Conservation (phyloP, 92 coral and sea anemone species). For the Actinernus sp. region DNA sequence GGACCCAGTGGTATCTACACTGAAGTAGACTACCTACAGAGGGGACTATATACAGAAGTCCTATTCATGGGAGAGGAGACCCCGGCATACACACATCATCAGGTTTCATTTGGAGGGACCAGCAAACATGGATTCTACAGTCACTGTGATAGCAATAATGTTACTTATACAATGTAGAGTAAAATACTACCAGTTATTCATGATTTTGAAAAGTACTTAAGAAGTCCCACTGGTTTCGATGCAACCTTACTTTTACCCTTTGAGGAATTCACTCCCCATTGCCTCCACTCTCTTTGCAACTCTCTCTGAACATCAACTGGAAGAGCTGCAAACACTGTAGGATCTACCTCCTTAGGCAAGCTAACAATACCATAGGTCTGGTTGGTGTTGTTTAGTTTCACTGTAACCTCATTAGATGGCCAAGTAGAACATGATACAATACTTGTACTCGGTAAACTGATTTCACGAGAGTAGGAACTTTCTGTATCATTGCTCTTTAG, state of each 20-base stretch:
- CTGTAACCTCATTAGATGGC: neutral
- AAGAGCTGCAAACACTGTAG: slow-evolving; percentile 60
- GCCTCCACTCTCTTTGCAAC: slow-evolving; percentile 53
- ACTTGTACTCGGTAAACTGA: too few species aligned
- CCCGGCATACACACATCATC: too few species aligned
- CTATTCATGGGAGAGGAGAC: too few species aligned
- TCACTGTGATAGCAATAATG: too few species aligned
- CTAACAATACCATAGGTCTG: neutral
- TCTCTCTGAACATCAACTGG: slow-evolving; percentile 83
- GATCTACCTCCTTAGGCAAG: slow-evolving; percentile 72
- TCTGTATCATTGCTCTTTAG: neutral
- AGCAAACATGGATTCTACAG: too few species aligned
- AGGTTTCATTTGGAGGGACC: too few species aligned
- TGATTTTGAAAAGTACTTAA: slow-evolving; percentile 51
- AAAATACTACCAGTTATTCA: too few species aligned
- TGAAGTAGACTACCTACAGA: too few species aligned
- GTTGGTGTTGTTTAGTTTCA: neutral
- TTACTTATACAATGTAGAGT: too few species aligned
- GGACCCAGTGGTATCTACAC: too few species aligned
- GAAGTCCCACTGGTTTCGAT: slow-evolving; percentile 29
- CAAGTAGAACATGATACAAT: neutral
- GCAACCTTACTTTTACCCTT: neutral
- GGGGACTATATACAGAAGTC: too few species aligned
- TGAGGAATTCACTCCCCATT: neutral
- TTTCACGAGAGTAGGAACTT: too few species aligned